Base-by-base conservation (phyloP, 2,797 vertebrate genomes). In the Parambassis ranga region DNA sequence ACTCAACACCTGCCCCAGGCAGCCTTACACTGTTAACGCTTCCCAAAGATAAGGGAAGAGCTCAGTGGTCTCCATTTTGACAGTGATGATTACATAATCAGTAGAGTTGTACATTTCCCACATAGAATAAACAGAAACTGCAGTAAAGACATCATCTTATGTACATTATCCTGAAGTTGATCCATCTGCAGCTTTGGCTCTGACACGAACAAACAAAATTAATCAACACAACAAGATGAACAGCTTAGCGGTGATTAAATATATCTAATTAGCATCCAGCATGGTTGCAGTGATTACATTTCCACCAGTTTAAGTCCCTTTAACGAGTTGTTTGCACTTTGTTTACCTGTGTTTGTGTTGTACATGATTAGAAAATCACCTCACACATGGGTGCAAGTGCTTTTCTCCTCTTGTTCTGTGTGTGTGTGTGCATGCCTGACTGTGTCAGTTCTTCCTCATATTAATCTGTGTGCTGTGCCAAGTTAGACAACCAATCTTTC, bases 401-500 rank as follows among this genome's bases (percentile, higher is more conserved):
- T 33, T 8, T 36, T 14, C 22, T 31, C 9, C 24, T 27, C 8
- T 15, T 53, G 16, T 10, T 38, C 30, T 53, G 14, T 35, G 20
- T 39, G 18, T 46, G 30, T 36, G 18, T 53, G 28, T 63, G 33
- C 3, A 2, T 61, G 30, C 41, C 16, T 35, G 22, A 58, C 38
- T 51, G 23, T 65, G 61, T 42, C 64, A 48, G 33, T 62, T 49
- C 33, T 33, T 77, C 13, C 23, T 59, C 53, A 49, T 44, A 5
- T 38, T 14, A 18, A 57, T 62, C 55, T 73, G 16, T 55, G 28
- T 27, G n/a, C 16, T 2, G 39, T 47, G 66, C 61, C 71, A 69
- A 64, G 23, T 70, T 31, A 35, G 32, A 65, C 50, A 15, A 62
- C 33, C 59, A 70, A 24, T 59, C 55, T 33, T 65, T 49, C 15